Base-by-base conservation (phyloP, 2,797 vertebrate genomes). In the Philypnodon macrostomus region DNA sequence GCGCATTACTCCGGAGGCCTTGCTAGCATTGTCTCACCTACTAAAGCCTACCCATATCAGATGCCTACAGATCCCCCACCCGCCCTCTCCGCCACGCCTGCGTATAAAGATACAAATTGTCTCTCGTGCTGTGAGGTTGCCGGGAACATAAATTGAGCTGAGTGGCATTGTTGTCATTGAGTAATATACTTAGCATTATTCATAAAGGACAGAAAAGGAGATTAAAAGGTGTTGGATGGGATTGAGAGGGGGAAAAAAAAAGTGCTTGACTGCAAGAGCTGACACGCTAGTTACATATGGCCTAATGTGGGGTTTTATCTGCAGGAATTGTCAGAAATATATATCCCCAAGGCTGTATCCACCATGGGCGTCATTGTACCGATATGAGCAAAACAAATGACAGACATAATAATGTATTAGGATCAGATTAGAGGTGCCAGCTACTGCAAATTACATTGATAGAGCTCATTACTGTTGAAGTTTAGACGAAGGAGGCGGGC, bases 171-270 rank as follows among this genome's bases (percentile, higher is more conserved):
- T 87, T 86, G 88, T 89, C 86, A 88, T 70, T 84, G 88, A 88
- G 79, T 89, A 84, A 90, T 88, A 87, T 83, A 87, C 82, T 89
- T 90, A 88, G 84, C 84, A 83, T 89, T 89, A 88, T 89, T 90
- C 78, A 87, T 85, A 88, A 81, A 85, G 45, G 69, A 71, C 70
- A 67, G 49, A 70, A 47, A 63, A 54, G 75, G 53, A 82, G 84
- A 90, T 86, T 85, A 89, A 85, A 84, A 76, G 66, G 53, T 71
- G 36, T 58, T 70, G 71, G 76, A 69, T 81, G 60, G n/a, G 53
- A 31, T 37, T 75, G 52, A 60, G n/a, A n/a, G n/a, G 37, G 12
- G 26, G 26, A 13, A 40, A 41, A 70, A 73, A 63, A 57, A 47
- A 53, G 64, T 51, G 73, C 77, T 84, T 73, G 68, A 78, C 76